Evolutionary conservation across 37 sponge, comb jelly and placozoan genomes (phyloP).

Genomic region (Corticium candelabrum): DNA sequence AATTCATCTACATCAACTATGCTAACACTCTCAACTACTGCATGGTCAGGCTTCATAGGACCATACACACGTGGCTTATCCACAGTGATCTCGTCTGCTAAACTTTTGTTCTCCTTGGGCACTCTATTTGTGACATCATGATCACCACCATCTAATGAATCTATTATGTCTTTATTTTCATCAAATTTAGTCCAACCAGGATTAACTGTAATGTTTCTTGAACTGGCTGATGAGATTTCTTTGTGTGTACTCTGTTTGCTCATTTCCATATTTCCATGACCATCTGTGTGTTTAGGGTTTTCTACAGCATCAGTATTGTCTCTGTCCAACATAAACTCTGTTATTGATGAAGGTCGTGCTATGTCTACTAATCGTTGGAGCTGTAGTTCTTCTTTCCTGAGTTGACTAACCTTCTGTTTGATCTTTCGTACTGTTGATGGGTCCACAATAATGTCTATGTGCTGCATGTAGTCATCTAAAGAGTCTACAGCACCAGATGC

Average conservation of each 20-base stretch:
- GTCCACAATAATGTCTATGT: slow-evolving; percentile 29
- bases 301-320: too few species aligned
- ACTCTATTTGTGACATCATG: not conserved
- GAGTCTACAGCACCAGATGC: too few species aligned
- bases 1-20: not conserved
- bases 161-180: not conserved
- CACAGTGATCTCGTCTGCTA: not conserved
- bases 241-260: too few species aligned
- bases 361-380: slow-evolving; percentile 35
- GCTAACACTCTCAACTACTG: not conserved
- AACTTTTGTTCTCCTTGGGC: not conserved
- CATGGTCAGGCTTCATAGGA: not conserved
- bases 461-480: slow-evolving; percentile 56
- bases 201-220: too few species aligned
- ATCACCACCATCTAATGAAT: not conserved
- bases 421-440: slow-evolving; percentile 19
- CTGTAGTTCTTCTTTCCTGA: slow-evolving; percentile 67
- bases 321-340: too few species aligned
- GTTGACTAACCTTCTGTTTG: slow-evolving; percentile 37
- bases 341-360: slow-evolving; percentile 19
- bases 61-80: not conserved
- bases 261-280: too few species aligned
- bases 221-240: too few species aligned
- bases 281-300: too few species aligned
- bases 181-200: too few species aligned